These are phyloP conservation scores for Spodoptera picta DNA, from an alignment of 2,888 invertebrate species.

Conservation along the genomic window DNA sequence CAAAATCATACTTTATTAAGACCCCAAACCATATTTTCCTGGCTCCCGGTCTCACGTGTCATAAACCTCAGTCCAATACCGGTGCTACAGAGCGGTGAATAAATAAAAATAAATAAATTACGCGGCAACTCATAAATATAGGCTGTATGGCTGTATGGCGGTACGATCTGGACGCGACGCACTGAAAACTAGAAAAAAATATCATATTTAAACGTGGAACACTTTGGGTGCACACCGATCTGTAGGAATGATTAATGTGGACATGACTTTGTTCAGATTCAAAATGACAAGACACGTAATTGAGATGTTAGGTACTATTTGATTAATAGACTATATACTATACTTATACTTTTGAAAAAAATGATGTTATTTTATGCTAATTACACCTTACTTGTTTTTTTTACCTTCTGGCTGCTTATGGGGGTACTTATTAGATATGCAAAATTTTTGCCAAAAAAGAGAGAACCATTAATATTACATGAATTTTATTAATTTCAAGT, in stretches of 20 bases:
- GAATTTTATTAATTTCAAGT: too few species aligned
- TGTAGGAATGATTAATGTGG: constrained; percentile 54
- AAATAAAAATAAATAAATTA: constrained; percentile 77
- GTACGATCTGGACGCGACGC: constrained; percentile 54
- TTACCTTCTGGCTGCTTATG: too few species aligned
- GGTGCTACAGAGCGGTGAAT: constrained; percentile 50
- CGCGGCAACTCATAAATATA: constrained; percentile 82
- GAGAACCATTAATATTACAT: too few species aligned
- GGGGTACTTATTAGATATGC: too few species aligned
- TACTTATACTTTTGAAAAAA: too few species aligned
- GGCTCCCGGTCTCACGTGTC: constrained; percentile 30
- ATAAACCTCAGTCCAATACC: constrained; percentile 53
- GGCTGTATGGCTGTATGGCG: constrained; percentile 33
- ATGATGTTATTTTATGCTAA: too few species aligned
- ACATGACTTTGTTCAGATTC: constrained; percentile 37
- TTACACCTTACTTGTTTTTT: too few species aligned
- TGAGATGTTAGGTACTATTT: too few species aligned
- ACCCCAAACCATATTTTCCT: constrained; percentile 5
- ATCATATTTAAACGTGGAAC: constrained; percentile 81
- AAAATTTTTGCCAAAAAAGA: too few species aligned
- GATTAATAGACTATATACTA: too few species aligned
- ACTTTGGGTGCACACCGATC: constrained; percentile 74
- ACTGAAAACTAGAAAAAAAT: constrained; percentile 80
- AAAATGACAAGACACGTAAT: too few species aligned
- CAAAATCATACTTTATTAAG: too few species aligned